Base-by-base conservation (phyloP, 2,113 vertebrate species). In the Gobiocypris rarus region DNA sequence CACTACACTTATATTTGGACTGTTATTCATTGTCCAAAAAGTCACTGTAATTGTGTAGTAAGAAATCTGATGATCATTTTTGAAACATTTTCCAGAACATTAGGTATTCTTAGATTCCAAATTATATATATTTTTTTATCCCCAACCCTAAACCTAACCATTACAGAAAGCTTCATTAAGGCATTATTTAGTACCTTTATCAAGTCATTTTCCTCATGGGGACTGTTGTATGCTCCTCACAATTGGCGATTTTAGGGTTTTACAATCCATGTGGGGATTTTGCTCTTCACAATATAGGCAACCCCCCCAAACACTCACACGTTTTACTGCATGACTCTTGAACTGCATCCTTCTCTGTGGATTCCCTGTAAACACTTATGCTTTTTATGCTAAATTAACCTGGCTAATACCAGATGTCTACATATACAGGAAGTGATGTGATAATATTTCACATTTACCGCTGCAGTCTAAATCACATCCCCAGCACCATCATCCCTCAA, bases 371-470 rank as follows among this genome's bases (percentile, higher is more conserved):
- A 41, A 28, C 73, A 59, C 45, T 9, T n/a, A 19, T 82, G 73
- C 5, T 34, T 82, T 54, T 84, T 81, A 79, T 79, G 79, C 79
- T 82, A 78, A 73, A 85, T 85, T 87, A 87, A 65, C 31, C 79
- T 34, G 28, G 74, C 43, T 82, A 77, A 87, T 71, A 78, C 81
- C 79, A 82, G 58, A 38, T 28, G 70, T 87, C 41, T 61, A 48
- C 84, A 61, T 67, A n/a, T 45, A 54, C 34, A 70, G 15, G 65
- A 45, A 79, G 67, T 56, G 38, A 83, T 61, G 56, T 59, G 41
- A 50, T 77, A 84, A 79, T 71, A 38, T 56, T 70, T 74, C 65
- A 85, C 45, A 10, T 73, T 85, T 85, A 85, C 56, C 22, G 48
- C 65, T 77, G 28, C 52, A 34, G 38, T 75, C 13, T 75, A 41